phyloP scores from a whole-genome alignment of 2,797 vertebrate genomes.

The Argyrosomus regius region DNA sequence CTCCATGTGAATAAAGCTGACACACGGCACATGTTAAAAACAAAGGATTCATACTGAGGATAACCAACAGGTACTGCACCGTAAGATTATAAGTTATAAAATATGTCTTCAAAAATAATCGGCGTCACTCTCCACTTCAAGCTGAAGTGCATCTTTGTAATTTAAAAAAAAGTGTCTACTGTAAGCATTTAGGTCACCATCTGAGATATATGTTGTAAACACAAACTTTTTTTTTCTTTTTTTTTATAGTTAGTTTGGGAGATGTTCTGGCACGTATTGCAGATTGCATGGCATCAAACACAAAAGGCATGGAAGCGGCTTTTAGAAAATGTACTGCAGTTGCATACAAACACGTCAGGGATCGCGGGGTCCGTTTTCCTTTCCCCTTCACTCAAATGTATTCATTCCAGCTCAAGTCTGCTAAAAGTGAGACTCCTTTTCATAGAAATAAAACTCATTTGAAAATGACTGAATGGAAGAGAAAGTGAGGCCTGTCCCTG shows the following conservation, averaged over 20 bases:
- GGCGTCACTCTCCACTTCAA: constrained; percentile 48
- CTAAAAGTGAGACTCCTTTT: constrained; percentile 21
- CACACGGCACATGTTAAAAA: constrained; percentile 19
- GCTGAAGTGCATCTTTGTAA: constrained; percentile 64
- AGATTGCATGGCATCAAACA: constrained; percentile 82
- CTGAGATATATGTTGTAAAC: constrained; percentile 88
- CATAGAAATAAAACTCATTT: constrained; percentile 28
- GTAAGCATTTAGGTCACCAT: constrained; percentile 82
- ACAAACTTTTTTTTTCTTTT: constrained; percentile 58
- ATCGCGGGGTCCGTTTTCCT: constrained; percentile 19
- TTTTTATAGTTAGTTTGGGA: constrained; percentile 75
- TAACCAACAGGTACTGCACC: constrained; percentile 35
- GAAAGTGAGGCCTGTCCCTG: constrained; percentile 52
- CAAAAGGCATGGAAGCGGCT: constrained; percentile 84
- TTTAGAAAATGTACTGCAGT: constrained; percentile 85
- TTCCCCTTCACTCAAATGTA: constrained; percentile 33
- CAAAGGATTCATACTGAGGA: constrained; percentile 22
- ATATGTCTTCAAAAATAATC: constrained; percentile 61
- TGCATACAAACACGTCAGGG: constrained; percentile 72
- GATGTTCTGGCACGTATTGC: constrained; percentile 75
- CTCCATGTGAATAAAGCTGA: constrained; percentile 29
- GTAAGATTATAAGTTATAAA: constrained; percentile 47
- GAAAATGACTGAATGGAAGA: constrained; percentile 49
- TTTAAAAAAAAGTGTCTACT: constrained; percentile 42
- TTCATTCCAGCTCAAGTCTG: constrained; percentile 35